phyloP scores from a whole-genome alignment of 1,140 invertebrate species.

The Epicauta chinensis region DNA sequence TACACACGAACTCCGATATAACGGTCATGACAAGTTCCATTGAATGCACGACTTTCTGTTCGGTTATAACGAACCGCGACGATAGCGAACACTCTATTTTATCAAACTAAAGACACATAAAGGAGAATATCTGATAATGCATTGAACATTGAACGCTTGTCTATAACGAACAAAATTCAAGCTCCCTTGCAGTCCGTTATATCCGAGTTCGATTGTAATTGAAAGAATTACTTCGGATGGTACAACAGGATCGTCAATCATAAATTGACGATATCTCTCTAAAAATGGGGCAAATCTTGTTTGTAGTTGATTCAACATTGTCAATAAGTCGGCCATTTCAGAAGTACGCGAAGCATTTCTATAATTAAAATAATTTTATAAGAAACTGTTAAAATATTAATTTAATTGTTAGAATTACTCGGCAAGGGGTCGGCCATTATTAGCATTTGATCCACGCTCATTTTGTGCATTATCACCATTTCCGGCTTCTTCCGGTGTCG shows the following conservation, averaged over 20 bases:
- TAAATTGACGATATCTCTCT: constrained; percentile 52
- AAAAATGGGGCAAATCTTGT: constrained; percentile 57
- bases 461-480: not conserved
- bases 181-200: too few species aligned
- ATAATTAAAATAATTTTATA: constrained; percentile 6
- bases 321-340: constrained; percentile 55
- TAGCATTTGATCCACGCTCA: constrained; percentile 1
- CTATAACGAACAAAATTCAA: too few species aligned
- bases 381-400: constrained; percentile 2
- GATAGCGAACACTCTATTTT: too few species aligned
- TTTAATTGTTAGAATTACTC: constrained; percentile 4
- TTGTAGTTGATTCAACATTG: constrained; percentile 53
- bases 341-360: constrained; percentile 46
- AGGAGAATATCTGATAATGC: too few species aligned
- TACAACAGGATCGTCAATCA: constrained; percentile 53
- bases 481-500: constrained; percentile 24
- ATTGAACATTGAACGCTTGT: too few species aligned
- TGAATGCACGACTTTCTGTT: too few species aligned
- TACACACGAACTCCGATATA: too few species aligned
- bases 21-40: too few species aligned
- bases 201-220: too few species aligned
- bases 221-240: constrained; percentile 44
- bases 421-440: not conserved
- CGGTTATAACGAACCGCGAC: too few species aligned
- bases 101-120: too few species aligned